Conservation (phyloP, 1,140 invertebrate genomes). For the Pseudobourletiella spinata region DNA sequence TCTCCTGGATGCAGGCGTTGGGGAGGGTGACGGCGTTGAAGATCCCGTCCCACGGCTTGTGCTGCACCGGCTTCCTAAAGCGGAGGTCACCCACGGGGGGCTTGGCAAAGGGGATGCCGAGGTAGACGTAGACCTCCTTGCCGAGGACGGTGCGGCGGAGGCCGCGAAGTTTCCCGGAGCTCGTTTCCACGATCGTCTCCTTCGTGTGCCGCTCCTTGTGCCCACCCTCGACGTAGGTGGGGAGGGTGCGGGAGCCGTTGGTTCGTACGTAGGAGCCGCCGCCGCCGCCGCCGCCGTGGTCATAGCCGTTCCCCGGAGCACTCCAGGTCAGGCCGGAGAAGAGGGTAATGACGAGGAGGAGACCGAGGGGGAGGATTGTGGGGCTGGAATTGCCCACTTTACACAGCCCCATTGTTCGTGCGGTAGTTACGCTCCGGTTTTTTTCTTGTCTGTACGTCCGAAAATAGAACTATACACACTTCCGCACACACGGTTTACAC, state of each 20-base stretch:
- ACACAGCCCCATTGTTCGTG: no score
- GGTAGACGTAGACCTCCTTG: conserved; percentile 76
- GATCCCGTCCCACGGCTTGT: conserved; percentile 75
- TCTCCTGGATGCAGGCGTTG: conserved; percentile 68
- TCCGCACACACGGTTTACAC: no score
- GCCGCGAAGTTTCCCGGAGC: conserved; percentile 63
- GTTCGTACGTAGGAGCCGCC: background rate
- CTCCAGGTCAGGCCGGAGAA: background rate
- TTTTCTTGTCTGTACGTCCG: no score
- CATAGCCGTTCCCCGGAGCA: background rate
- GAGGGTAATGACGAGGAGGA: background rate
- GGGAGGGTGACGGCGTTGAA: conserved; percentile 67
- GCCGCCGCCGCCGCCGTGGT: background rate
- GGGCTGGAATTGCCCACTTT: no score
- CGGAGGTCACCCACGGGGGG: conserved; percentile 74
- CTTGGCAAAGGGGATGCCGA: conserved; percentile 91
- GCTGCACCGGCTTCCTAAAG: conserved; percentile 74
- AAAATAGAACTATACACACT: no score
- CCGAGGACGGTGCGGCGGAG: conserved; percentile 65
- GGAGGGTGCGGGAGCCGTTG: background rate
- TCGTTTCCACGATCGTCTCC: conserved; percentile 16
- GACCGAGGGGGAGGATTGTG: no score
- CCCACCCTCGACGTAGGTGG: background rate
- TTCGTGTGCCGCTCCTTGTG: conserved; percentile 16
- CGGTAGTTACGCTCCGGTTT: no score